Evolutionary conservation across 2,888 invertebrate genomes (phyloP).

Genomic region (Papilio protenor): DNA sequence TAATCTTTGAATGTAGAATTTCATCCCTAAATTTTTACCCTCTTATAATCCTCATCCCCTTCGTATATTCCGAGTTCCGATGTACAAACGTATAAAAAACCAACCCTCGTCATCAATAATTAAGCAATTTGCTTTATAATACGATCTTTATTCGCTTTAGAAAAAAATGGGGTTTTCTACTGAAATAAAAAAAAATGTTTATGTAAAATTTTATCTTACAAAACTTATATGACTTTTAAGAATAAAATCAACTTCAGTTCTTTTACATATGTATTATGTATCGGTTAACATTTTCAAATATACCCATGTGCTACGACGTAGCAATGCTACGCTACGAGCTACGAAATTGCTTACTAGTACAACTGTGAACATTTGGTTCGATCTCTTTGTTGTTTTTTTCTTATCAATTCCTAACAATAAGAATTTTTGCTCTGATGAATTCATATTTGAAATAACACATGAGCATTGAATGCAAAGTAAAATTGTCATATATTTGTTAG

Average conservation of each 20-base stretch:
- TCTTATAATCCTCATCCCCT: not conserved
- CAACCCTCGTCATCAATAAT: slow-evolving; percentile 2
- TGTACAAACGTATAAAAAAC: not conserved
- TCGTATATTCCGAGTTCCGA: not conserved
- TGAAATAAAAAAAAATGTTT: not conserved
- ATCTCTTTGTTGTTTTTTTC: not conserved
- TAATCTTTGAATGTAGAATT: not conserved
- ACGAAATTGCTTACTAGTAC: not conserved
- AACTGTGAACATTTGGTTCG: not conserved
- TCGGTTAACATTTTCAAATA: not conserved
- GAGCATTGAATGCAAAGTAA: too few relatives aligned
- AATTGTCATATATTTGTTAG: too few relatives aligned
- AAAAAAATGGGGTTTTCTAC: not conserved
- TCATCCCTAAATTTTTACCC: not conserved
- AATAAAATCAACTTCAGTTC: not conserved
- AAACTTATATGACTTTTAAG: not conserved
- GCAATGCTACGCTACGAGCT: not conserved
- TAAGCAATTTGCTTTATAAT: slow-evolving; percentile 8
- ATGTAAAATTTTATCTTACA: not conserved
- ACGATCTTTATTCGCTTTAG: not conserved
- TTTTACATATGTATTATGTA: not conserved
- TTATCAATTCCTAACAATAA: too few relatives aligned
- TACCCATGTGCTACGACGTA: not conserved
- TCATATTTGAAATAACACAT: too few relatives aligned
- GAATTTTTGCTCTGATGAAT: too few relatives aligned